Conservation (phyloP, 2,888 invertebrate genomes). For the Drosophila borborema region DNA sequence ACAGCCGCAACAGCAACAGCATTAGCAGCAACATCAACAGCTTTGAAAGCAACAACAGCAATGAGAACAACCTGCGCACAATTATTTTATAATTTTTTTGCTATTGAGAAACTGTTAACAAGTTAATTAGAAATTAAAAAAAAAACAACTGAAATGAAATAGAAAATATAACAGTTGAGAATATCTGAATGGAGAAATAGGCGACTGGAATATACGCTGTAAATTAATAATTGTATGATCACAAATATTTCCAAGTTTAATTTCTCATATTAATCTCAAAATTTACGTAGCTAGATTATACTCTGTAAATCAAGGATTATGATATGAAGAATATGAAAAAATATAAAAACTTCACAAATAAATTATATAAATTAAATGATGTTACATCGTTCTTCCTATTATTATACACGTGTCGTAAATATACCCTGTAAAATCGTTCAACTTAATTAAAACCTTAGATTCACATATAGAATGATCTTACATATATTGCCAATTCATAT, state of each 20-base stretch:
- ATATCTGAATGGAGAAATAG: neutral
- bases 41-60: slow-evolving; percentile 38
- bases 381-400: no score
- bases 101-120: slow-evolving; percentile 78
- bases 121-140: slow-evolving; percentile 71
- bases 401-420: no score
- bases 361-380: no score
- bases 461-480: no score
- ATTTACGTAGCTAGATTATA: neutral
- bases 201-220: slow-evolving; percentile 4
- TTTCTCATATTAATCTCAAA: neutral
- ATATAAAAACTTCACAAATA: no score
- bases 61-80: slow-evolving; percentile 31
- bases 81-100: slow-evolving; percentile 58
- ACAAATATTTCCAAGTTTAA: neutral
- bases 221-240: neutral
- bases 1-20: slow-evolving; percentile 35
- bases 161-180: slow-evolving; percentile 23
- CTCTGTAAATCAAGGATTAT: neutral
- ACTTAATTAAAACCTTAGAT: neutral
- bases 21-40: slow-evolving; percentile 30
- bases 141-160: slow-evolving; percentile 12
- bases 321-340: no score
- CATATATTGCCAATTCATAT: no score
- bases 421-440: neutral